Evolutionary conservation across 2,113 vertebrate species (phyloP).

Genomic region (Gallinago undulata): DNA sequence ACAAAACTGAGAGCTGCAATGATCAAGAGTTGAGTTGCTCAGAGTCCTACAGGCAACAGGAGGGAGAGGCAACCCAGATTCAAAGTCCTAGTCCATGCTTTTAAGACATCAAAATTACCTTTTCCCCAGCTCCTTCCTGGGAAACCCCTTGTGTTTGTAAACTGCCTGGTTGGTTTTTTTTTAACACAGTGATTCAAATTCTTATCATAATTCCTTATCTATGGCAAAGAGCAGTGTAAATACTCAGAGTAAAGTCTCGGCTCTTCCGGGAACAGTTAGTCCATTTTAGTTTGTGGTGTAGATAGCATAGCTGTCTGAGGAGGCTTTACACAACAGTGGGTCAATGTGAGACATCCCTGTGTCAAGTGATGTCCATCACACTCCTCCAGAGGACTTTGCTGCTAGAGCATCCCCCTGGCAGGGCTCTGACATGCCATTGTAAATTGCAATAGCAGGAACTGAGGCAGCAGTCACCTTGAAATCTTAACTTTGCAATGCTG

Average conservation of each 20-base stretch:
- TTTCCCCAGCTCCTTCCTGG: not conserved
- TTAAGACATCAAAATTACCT: not conserved
- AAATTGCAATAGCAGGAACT: not conserved
- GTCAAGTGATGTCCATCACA: not conserved
- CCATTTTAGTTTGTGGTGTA: not conserved
- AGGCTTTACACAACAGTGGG: not conserved
- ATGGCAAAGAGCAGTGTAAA: slow-evolving; percentile 1
- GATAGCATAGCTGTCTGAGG: not conserved
- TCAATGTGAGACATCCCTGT: not conserved
- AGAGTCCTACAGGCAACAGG: not conserved
- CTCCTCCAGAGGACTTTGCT: not conserved
- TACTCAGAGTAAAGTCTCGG: slow-evolving; percentile 3
- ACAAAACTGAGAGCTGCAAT: not conserved
- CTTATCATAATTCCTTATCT: slow-evolving; percentile 43
- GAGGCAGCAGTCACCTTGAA: not conserved
- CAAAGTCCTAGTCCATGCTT: not conserved
- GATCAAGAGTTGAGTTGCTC: not conserved
- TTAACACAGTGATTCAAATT: not conserved
- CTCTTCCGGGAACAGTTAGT: slow-evolving; percentile 22
- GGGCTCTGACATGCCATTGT: not conserved
- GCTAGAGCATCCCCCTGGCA: not conserved
- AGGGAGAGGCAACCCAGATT: not conserved
- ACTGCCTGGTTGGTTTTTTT: not conserved
- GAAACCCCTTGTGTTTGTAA: not conserved
- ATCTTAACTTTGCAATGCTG: not conserved